phyloP scores from a whole-genome alignment of 92 coral and sea anemone species.

The Epizoanthus fatuus region DNA sequence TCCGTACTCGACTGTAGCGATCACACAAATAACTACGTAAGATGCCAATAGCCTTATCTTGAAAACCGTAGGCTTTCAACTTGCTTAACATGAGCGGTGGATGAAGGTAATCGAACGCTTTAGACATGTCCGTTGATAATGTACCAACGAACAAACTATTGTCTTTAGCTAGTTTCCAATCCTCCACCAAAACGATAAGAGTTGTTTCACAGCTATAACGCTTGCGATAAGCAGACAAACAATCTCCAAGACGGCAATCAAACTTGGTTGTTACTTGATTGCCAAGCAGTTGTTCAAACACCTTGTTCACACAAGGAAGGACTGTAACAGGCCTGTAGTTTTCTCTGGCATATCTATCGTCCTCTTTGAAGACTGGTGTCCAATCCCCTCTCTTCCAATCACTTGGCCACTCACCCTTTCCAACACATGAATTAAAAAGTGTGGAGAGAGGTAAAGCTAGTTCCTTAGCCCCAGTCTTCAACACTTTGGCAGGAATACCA shows the following conservation, averaged over 20 bases:
- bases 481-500: slow-evolving; percentile 43
- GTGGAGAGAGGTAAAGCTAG: slow-evolving; percentile 36
- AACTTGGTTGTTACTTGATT: slow-evolving; percentile 3
- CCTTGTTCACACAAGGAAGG: slow-evolving; percentile 9
- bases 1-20: slow-evolving; percentile 43
- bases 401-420: slow-evolving; percentile 37
- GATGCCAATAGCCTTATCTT: slow-evolving; percentile 46
- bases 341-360: slow-evolving; percentile 6
- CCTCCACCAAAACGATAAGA: slow-evolving; percentile 35
- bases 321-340: slow-evolving; percentile 47
- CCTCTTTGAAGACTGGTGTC: slow-evolving; percentile 39
- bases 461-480: slow-evolving; percentile 54
- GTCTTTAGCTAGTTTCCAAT: slow-evolving; percentile 60
- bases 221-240: slow-evolving; percentile 34
- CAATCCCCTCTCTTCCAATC: slow-evolving; percentile 54
- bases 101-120: slow-evolving; percentile 55
- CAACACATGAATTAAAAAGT: slow-evolving; percentile 51
- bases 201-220: slow-evolving; percentile 23
- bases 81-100: slow-evolving; percentile 54
- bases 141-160: slow-evolving; percentile 43
- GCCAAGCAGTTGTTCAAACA: slow-evolving; percentile 15
- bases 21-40: slow-evolving; percentile 41
- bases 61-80: slow-evolving; percentile 60
- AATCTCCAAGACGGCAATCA: neutral
- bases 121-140: slow-evolving; percentile 67